Percentiles rank a stretch among this genome's conserved stretches.
Conservation (phyloP, 2,888 invertebrate species). For the Mellilla xanthometata region DNA sequence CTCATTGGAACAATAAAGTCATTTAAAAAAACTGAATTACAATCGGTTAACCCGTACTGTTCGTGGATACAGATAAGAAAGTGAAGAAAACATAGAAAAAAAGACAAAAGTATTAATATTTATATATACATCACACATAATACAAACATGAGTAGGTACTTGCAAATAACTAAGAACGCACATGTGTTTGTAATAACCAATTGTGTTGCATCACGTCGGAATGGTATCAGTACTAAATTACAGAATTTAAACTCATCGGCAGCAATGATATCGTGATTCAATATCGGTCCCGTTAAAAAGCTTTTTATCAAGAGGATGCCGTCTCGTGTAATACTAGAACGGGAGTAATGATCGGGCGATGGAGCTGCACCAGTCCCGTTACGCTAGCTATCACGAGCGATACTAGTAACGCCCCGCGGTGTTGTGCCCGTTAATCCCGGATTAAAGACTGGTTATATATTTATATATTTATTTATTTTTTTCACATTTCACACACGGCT, state of each 20-base stretch:
- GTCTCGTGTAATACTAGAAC: constrained; percentile 28
- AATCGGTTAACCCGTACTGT: no score
- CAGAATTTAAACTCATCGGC: constrained; percentile 30
- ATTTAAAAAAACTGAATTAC: no score
- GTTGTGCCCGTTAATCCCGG: no score
- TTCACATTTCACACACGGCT: no score
- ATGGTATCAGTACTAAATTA: constrained; percentile 32
- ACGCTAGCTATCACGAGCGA: constrained; percentile 72
- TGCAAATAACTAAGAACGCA: constrained; percentile 6
- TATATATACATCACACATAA: background rate
- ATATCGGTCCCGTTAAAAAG: constrained; percentile 29
- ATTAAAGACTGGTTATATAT: no score
- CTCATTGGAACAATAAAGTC: no score
- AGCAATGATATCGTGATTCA: constrained; percentile 31
- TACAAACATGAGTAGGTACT: background rate
- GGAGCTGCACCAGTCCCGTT: constrained; percentile 71
- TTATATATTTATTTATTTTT: no score
- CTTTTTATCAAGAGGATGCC: constrained; percentile 29
- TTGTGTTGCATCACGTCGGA: constrained; percentile 25
- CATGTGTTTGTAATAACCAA: constrained; percentile 1
- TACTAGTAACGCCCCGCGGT: no score
- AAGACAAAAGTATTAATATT: no score
- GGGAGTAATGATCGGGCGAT: constrained; percentile 58
- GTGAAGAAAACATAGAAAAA: no score
- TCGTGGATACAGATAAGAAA: no score